A percentile compares a stretch with the other conserved stretches of the same genome.
Evolutionary conservation across 2,888 invertebrate species (phyloP).

Genomic region (Tetragnatha montana): DNA sequence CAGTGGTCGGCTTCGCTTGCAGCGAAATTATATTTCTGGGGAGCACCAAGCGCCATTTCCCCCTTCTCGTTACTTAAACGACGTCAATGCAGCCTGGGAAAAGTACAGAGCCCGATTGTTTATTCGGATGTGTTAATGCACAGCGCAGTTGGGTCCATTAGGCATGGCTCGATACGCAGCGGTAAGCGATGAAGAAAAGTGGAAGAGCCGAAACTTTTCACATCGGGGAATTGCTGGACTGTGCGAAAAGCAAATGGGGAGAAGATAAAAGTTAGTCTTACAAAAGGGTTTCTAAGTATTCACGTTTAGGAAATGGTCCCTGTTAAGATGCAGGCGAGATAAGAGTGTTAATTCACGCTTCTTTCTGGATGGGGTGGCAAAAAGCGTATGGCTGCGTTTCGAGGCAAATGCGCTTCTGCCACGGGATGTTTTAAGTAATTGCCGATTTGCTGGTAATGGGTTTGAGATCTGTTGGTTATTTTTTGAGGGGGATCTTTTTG

Average conservation of each 20-base stretch:
- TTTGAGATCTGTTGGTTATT: not conserved
- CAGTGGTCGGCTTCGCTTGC: not conserved
- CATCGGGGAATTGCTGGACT: constrained; percentile 26
- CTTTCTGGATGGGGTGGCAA: not conserved
- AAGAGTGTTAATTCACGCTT: not conserved
- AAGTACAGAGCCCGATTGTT: constrained; percentile 30
- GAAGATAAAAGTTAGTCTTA: constrained; percentile 38
- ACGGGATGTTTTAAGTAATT: not conserved
- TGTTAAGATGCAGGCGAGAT: not conserved
- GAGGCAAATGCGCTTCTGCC: not conserved
- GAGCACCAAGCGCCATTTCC: constrained; percentile 24
- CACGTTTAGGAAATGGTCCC: constrained; percentile 14
- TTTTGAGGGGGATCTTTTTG: not conserved
- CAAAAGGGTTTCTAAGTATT: constrained; percentile 17
- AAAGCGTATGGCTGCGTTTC: not conserved
- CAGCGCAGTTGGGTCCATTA: constrained; percentile 49
- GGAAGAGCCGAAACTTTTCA: constrained; percentile 31
- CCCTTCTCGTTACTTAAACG: constrained; percentile 45
- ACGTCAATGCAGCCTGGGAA: constrained; percentile 26
- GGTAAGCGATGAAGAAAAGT: constrained; percentile 16
- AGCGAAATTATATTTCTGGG: not conserved
- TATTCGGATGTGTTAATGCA: constrained; percentile 51
- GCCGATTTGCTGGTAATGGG: not conserved
- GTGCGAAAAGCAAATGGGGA: constrained; percentile 15
- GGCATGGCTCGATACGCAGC: constrained; percentile 2